Evolutionary conservation across 2,888 invertebrate genomes (phyloP), one percentile per base, ranked within the genome.

Genomic region (Scrobipalpa atriplicella): DNA sequence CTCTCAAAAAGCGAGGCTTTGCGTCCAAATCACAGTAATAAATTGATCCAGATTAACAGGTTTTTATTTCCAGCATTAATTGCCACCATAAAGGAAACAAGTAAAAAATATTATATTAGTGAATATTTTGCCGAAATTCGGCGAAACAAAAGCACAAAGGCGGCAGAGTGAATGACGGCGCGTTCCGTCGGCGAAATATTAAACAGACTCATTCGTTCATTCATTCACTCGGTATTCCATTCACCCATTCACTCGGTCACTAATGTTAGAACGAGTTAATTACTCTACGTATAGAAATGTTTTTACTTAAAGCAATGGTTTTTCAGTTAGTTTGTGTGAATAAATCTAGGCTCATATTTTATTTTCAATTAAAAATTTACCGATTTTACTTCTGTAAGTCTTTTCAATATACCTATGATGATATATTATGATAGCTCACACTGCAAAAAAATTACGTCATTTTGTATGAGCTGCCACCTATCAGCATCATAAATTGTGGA

Each of bases 131-230:
- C 43, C 8, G 62, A 62, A 58, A 62, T 67, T 65, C 13, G 62
- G 58, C 18, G 63, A 67, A 68, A 68, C 68, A 68, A 68, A 68
- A 54, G 66, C 63, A 51, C 58, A 65, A 66, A 60, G 66, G 21
- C 64, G 66, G 51, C 65, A 47, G 54, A 54, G 60, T 64, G 65
- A 54, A 43, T 62, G 47, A 56, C 58, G 62, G 60, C 65, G 62
- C 16, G 43, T 51, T 18, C 39, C 51, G 47, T 47, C 64, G 16
- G 56, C 56, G 54, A 66, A 68, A 68, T 68, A 68, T 68, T 63
- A 66, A 66, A 66, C 69, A 60, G 66, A 52, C 56, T 47, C 66
- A 66, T 47, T 60, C 63, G 47, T 60, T 67, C 67, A 61, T 64
- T 62, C 62, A 43, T 62, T 62, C 62, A 39, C 16, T 60, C 39